Percentiles rank a stretch among this genome's conserved stretches.
phyloP scores from a whole-genome alignment of 2,888 invertebrate species.

The Drosophila barbarae region DNA sequence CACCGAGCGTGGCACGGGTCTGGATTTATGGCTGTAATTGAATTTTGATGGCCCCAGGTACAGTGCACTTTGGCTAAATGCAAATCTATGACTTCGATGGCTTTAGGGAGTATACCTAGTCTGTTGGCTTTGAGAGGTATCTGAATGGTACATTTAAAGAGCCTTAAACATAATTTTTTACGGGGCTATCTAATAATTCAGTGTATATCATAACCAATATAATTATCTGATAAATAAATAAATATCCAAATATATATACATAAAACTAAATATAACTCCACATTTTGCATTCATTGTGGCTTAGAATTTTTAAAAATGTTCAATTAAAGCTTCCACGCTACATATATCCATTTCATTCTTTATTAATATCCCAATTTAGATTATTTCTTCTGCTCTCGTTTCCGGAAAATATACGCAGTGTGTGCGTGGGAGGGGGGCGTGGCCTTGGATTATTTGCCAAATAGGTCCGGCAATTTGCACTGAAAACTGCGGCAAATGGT shows the following conservation, averaged over 20 bases:
- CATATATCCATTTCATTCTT: background rate
- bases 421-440: background rate
- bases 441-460: conserved; percentile 7
- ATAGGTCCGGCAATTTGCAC: conserved; percentile 25
- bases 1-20: conserved; percentile 1
- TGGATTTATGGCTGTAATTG: conserved; percentile 4
- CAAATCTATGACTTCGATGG: background rate
- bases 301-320: background rate
- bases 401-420: background rate
- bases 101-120: no score
- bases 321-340: background rate
- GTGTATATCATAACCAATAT: no score
- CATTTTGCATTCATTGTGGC: background rate
- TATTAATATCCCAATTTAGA: background rate
- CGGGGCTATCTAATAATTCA: no score
- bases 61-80: background rate
- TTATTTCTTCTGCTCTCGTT: no score
- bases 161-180: no score
- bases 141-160: no score
- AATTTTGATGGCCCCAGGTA: background rate
- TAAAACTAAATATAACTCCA: background rate
- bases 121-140: no score
- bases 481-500: conserved; percentile 26
- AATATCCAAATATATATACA: background rate
- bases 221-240: background rate